phyloP scores from a whole-genome alignment of 2,113 vertebrate species.

The Phasianus colchicus region DNA sequence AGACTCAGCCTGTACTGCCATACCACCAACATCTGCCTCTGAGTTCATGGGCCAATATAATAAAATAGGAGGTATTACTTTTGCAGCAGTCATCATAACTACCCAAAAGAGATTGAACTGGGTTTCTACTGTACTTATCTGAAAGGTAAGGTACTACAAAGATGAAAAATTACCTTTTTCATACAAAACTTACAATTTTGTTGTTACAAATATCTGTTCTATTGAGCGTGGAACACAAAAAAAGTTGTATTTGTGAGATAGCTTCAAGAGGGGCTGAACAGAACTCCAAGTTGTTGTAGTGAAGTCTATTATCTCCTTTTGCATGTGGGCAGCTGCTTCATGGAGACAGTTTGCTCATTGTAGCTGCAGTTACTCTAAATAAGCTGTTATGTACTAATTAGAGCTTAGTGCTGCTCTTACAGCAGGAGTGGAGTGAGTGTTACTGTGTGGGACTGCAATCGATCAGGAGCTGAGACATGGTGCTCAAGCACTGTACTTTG shows the following conservation, averaged over 20 bases:
- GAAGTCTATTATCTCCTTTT: background rate
- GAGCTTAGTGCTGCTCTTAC: background rate
- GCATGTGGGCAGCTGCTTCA: background rate
- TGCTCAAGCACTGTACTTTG: background rate
- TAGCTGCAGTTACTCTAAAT: slow-evolving; percentile 18
- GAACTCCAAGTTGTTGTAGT: background rate
- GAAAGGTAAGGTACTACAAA: background rate
- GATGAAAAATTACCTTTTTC: background rate
- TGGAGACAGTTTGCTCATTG: background rate
- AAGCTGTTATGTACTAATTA: background rate
- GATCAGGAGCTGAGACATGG: background rate
- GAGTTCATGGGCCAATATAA: background rate
- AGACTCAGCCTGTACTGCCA: too few species aligned
- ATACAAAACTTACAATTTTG: background rate
- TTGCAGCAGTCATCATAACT: background rate
- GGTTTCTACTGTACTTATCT: background rate
- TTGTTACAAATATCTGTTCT: background rate
- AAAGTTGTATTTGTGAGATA: background rate
- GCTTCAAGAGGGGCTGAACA: background rate
- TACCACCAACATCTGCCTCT: background rate
- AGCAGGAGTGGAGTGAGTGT: background rate
- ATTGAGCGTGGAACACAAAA: slow-evolving; percentile 1
- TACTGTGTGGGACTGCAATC: background rate
- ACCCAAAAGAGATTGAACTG: background rate
- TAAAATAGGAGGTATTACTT: background rate